These are phyloP conservation scores for Oreochromis aureus DNA, from an alignment of 2,113 vertebrate genomes.

Conservation along the genomic window DNA sequence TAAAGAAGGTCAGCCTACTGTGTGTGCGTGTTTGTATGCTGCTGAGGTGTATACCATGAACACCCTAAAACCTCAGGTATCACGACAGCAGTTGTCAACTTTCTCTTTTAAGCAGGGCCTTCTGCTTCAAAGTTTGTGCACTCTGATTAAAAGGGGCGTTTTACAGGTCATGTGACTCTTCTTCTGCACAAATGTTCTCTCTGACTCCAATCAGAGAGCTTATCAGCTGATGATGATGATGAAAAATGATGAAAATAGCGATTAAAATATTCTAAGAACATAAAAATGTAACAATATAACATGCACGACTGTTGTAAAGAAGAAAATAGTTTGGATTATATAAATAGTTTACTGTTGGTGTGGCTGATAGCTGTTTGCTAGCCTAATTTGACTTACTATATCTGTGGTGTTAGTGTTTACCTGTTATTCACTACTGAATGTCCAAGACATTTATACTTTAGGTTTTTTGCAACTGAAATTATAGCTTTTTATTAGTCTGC, in stretches of 20 bases:
- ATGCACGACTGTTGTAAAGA: neutral
- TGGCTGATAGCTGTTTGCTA: neutral
- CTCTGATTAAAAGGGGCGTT: neutral
- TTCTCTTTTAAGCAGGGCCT: neutral
- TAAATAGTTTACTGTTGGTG: neutral
- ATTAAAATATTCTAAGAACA: neutral
- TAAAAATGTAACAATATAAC: neutral
- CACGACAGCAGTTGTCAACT: neutral
- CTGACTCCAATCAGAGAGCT: neutral
- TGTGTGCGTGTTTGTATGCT: neutral
- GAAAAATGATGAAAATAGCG: neutral
- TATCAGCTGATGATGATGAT: neutral
- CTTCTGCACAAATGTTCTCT: neutral
- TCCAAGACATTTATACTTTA: neutral
- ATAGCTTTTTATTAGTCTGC: neutral
- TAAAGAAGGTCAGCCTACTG: neutral
- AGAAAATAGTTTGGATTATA: neutral
- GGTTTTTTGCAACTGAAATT: neutral
- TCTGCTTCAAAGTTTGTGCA: neutral
- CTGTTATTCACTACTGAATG: neutral
- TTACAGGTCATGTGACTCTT: neutral
- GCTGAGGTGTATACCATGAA: neutral
- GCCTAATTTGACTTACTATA: neutral
- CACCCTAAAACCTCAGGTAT: neutral
- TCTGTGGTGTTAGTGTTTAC: neutral